These are phyloP conservation scores for Sarcophaga peregrina DNA, from an alignment of 1,140 invertebrate species.

Conservation along the genomic window DNA sequence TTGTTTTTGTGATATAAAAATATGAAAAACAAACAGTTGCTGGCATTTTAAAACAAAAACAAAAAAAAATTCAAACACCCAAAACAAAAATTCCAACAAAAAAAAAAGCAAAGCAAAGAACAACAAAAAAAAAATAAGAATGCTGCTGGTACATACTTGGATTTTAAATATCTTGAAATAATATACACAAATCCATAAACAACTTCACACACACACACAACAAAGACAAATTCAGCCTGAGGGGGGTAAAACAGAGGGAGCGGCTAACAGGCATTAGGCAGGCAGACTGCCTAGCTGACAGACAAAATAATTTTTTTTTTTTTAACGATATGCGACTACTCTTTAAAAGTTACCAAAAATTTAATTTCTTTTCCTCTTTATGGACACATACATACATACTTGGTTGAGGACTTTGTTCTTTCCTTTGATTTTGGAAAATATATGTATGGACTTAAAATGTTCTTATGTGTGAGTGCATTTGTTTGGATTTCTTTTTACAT, in stretches of 20 bases:
- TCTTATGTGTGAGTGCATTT: not conserved
- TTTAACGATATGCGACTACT: no score
- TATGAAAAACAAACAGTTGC: conserved; percentile 1
- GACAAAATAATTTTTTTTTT: no score
- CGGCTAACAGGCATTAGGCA: no score
- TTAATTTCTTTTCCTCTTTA: not conserved
- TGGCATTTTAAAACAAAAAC: not conserved
- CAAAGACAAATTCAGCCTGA: no score
- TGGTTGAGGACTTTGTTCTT: not conserved
- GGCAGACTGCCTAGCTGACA: no score
- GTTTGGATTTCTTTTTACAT: not conserved
- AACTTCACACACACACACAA: not conserved
- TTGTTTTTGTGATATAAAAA: not conserved
- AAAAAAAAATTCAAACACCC: not conserved
- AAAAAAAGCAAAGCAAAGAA: no score
- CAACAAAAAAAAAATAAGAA: no score
- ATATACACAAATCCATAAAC: not conserved
- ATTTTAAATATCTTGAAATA: not conserved
- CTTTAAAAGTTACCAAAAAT: no score
- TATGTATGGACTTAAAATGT: not conserved
- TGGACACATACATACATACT: not conserved
- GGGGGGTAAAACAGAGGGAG: no score
- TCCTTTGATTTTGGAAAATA: not conserved
- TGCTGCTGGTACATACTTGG: not conserved
- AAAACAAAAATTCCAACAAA: not conserved